phyloP scores from a whole-genome alignment of 2,888 invertebrate species.

The Diaperis boleti region DNA sequence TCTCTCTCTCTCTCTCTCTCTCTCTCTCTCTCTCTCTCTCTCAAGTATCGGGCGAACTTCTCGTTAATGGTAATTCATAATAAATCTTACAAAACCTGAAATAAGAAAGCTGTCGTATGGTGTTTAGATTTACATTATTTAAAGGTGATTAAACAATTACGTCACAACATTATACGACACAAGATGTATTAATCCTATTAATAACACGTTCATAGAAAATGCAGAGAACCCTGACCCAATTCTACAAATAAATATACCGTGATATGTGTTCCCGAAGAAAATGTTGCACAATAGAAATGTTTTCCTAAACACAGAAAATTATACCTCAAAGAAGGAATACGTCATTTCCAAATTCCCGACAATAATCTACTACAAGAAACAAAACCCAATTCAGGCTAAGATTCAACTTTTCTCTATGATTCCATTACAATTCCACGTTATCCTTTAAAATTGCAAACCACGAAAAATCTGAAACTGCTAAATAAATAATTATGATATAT shows the following conservation, averaged over 20 bases:
- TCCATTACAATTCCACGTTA: background rate
- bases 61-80: constrained; percentile 27
- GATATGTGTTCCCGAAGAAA: background rate
- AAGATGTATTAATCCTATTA: constrained; percentile 41
- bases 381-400: background rate
- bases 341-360: too few relatives aligned
- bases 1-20: too few relatives aligned
- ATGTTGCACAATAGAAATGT: background rate
- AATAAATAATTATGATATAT: too few relatives aligned
- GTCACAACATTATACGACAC: constrained; percentile 33
- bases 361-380: too few relatives aligned
- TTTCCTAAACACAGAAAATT: background rate
- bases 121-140: constrained; percentile 42
- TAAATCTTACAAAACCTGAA: constrained; percentile 40
- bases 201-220: constrained; percentile 29
- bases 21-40: too few relatives aligned
- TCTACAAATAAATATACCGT: constrained; percentile 8
- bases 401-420: constrained; percentile 5
- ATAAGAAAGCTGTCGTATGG: constrained; percentile 39
- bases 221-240: constrained; percentile 23
- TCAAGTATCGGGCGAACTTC: constrained; percentile 18
- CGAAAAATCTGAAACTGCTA: background rate
- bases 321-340: too few relatives aligned
- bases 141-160: constrained; percentile 43
- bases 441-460: background rate